A percentile compares a stretch with the other conserved stretches of the same genome.
phyloP scores from a whole-genome alignment of 2,797 vertebrate species.

The Falco peregrinus region DNA sequence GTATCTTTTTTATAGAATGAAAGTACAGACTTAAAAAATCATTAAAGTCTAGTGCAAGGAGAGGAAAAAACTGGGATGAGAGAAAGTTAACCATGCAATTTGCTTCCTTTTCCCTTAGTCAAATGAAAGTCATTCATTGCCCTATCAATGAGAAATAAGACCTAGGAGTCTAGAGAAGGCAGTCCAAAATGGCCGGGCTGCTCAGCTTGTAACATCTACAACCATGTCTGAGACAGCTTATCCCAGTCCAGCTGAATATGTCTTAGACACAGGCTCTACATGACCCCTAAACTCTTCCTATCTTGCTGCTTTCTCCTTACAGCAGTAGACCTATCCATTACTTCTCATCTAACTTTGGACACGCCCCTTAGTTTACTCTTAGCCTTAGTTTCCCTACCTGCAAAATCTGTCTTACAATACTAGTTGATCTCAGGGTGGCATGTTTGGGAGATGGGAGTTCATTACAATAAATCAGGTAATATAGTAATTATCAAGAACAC shows the following conservation, averaged over 20 bases:
- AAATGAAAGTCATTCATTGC: not conserved
- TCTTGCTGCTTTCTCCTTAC: not conserved
- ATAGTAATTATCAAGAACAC: not conserved
- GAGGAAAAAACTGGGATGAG: not conserved
- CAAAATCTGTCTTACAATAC: not conserved
- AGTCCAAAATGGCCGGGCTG: not conserved
- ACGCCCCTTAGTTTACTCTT: not conserved
- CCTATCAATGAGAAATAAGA: not conserved
- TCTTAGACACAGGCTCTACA: not conserved
- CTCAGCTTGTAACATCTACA: not conserved
- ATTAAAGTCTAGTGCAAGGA: not conserved
- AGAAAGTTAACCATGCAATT: not conserved
- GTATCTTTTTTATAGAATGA: not conserved
- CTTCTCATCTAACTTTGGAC: not conserved
- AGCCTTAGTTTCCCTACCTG: not conserved
- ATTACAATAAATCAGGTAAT: not conserved
- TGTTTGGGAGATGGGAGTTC: not conserved
- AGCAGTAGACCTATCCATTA: not conserved
- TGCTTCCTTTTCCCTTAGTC: not conserved
- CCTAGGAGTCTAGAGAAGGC: not conserved
- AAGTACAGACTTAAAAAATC: not conserved
- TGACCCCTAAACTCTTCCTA: not conserved
- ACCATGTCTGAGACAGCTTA: not conserved
- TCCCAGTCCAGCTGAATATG: not conserved
- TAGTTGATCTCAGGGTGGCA: not conserved